These are phyloP conservation scores for Maniola hyperantus DNA, from an alignment of 2,888 invertebrate species.

Conservation along the genomic window DNA sequence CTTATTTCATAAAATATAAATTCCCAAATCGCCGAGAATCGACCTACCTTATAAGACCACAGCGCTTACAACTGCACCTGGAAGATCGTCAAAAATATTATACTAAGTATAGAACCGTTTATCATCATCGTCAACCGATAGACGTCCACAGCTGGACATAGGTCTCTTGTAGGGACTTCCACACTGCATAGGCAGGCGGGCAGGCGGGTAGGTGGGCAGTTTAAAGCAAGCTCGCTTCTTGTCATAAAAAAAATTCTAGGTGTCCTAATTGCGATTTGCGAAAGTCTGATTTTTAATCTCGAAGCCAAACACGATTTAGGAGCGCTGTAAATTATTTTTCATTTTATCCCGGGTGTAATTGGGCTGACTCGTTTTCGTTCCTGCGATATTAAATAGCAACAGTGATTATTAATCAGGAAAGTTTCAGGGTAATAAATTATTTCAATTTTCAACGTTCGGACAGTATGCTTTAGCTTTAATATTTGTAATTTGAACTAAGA, in stretches of 20 bases:
- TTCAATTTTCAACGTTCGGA: background rate
- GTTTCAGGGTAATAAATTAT: background rate
- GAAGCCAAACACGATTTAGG: slow-evolving; percentile 15
- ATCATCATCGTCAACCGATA: no score
- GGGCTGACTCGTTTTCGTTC: background rate
- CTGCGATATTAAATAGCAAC: background rate
- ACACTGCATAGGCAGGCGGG: no score
- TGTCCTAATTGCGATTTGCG: slow-evolving; percentile 25
- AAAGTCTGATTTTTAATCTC: slow-evolving; percentile 26
- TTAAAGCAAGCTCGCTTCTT: background rate
- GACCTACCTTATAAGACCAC: no score
- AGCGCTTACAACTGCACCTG: no score
- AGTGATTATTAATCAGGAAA: background rate
- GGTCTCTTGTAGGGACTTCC: no score
- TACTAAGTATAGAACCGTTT: no score
- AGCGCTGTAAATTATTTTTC: slow-evolving; percentile 24
- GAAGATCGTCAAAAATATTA: background rate
- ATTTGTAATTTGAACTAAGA: background rate
- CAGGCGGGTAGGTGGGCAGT: no score
- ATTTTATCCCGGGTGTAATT: slow-evolving; percentile 11
- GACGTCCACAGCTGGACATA: no score
- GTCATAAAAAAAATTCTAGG: background rate
- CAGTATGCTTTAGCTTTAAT: background rate
- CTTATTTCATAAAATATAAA: no score
- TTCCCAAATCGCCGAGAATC: no score